phyloP scores from a whole-genome alignment of 2,797 vertebrate species.

The Sciaenops ocellatus region DNA sequence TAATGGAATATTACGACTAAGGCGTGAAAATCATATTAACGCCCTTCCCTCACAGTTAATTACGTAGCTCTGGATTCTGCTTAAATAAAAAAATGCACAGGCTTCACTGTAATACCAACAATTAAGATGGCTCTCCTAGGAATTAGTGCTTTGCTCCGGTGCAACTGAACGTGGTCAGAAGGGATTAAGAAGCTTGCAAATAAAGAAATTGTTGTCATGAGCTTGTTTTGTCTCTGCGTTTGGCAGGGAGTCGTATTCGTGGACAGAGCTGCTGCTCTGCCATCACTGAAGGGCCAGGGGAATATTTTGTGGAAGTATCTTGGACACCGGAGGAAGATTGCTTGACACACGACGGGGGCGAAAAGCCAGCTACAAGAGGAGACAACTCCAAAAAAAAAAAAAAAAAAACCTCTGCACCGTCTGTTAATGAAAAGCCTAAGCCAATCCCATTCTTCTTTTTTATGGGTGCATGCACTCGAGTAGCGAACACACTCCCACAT shows the following conservation, averaged over 20 bases:
- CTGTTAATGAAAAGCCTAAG: conserved; percentile 30
- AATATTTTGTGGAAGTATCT: conserved; percentile 24
- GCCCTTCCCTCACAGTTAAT: not conserved
- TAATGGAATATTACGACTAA: conserved; percentile 11
- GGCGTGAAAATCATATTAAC: conserved; percentile 24
- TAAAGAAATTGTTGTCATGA: conserved; percentile 24
- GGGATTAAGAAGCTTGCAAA: conserved; percentile 11
- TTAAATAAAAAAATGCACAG: not conserved
- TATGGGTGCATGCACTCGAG: conserved; percentile 3
- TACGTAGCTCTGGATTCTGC: conserved; percentile 25
- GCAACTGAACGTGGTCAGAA: conserved; percentile 1
- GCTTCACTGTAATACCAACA: not conserved
- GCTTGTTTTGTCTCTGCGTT: conserved; percentile 4
- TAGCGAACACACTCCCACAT: not conserved
- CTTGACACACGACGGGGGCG: conserved; percentile 19
- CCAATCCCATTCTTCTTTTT: conserved; percentile 25
- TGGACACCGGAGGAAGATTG: conserved; percentile 27
- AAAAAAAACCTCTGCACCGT: conserved; percentile 2
- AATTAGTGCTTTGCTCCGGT: not conserved
- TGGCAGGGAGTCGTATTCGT: conserved; percentile 9
- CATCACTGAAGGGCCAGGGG: conserved; percentile 10
- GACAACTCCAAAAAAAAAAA: conserved; percentile 19
- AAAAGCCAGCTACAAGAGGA: conserved; percentile 15
- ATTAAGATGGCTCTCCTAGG: conserved; percentile 1
- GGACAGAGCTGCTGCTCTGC: conserved; percentile 1